Evolutionary conservation across 2,113 vertebrate genomes (phyloP).

Genomic region (Neoarius graeffei): DNA sequence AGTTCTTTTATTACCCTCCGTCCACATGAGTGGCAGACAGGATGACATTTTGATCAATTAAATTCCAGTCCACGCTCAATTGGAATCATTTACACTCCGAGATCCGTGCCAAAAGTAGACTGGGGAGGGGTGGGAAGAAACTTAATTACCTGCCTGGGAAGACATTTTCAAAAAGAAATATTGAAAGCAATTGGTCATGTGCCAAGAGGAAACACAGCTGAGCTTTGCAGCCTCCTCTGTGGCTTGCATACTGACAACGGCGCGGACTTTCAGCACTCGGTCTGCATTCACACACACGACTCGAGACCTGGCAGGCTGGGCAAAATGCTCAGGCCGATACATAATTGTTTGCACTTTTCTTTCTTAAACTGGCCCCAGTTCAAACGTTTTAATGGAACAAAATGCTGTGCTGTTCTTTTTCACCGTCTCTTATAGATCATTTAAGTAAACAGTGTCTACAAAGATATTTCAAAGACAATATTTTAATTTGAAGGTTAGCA

Average conservation of each 20-base stretch:
- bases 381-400: neutral
- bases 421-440: neutral
- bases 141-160: conserved; percentile 62
- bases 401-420: neutral
- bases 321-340: neutral
- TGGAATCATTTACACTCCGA: conserved; percentile 53
- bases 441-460: neutral
- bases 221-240: conserved; percentile 20
- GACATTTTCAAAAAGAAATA: conserved; percentile 60
- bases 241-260: conserved; percentile 27
- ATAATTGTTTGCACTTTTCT: conserved; percentile 1
- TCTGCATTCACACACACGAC: conserved; percentile 26
- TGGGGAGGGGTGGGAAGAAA: conserved; percentile 40
- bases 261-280: neutral
- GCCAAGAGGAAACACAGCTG: conserved; percentile 48
- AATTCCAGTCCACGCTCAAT: conserved; percentile 57
- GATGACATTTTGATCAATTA: conserved; percentile 58
- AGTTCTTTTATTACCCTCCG: conserved; percentile 38
- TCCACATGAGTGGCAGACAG: conserved; percentile 53
- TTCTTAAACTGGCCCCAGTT: neutral
- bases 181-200: conserved; percentile 43
- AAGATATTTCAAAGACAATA: neutral
- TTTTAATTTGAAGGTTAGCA: neutral
- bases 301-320: neutral
- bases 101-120: conserved; percentile 54